Evolutionary conservation across 2,113 vertebrate genomes (phyloP).

Genomic region (Neodon shergylaensis): DNA sequence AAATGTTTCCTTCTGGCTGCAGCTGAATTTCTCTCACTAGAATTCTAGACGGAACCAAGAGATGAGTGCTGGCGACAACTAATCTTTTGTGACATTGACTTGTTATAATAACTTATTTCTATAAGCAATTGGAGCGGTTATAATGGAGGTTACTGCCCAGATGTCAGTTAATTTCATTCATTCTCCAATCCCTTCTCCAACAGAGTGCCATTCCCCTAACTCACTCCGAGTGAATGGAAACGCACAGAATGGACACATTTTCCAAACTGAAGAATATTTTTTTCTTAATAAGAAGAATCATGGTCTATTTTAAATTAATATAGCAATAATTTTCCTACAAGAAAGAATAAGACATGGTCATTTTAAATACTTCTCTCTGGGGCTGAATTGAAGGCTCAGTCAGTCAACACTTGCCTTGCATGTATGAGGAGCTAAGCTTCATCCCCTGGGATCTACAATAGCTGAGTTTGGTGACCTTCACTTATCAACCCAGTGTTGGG

Average conservation of each 20-base stretch:
- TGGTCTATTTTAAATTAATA: slow-evolving; percentile 50
- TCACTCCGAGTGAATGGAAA: not conserved
- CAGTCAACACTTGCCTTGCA: not conserved
- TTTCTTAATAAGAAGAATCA: not conserved
- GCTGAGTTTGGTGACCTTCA: not conserved
- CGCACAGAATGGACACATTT: not conserved
- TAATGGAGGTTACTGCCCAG: not conserved
- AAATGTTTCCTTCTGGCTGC: not conserved
- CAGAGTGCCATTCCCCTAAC: not conserved
- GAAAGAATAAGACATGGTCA: slow-evolving; percentile 12
- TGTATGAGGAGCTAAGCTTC: not conserved
- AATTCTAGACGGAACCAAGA: slow-evolving; percentile 7
- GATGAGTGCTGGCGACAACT: not conserved
- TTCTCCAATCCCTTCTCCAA: not conserved
- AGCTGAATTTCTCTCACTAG: not conserved
- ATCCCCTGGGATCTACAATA: not conserved
- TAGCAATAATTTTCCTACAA: not conserved
- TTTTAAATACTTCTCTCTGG: slow-evolving; percentile 3
- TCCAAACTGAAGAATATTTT: slow-evolving; percentile 22
- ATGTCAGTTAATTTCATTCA: not conserved
- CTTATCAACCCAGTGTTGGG: not conserved
- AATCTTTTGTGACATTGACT: not conserved
- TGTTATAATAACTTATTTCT: not conserved
- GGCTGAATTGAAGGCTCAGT: not conserved
- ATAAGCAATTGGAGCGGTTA: not conserved